phyloP scores from a whole-genome alignment of 2,113 vertebrate genomes.

The Myotis lucifugus region DNA sequence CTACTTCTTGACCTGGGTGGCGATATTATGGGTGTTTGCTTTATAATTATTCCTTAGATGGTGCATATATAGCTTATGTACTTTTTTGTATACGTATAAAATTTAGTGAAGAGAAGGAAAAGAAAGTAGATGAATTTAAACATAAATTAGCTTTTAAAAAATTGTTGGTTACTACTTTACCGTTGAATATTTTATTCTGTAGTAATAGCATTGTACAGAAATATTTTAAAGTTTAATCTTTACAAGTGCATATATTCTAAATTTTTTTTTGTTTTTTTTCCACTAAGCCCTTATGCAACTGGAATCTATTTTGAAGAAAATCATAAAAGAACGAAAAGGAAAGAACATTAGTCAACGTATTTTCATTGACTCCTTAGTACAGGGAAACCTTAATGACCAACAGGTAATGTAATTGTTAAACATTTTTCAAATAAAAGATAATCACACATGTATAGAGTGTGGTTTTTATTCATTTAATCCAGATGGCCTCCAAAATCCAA shows the following conservation, averaged over 20 bases:
- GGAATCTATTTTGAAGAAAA: constrained; percentile 91
- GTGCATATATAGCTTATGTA: not conserved
- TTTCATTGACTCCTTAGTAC: constrained; percentile 92
- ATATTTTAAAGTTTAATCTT: constrained; percentile 18
- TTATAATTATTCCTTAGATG: constrained; percentile 20
- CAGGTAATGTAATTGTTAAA: constrained; percentile 87
- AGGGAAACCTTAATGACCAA: constrained; percentile 91
- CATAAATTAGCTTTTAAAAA: constrained; percentile 17
- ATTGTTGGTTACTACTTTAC: not conserved
- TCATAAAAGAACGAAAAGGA: constrained; percentile 90
- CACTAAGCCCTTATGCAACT: constrained; percentile 91
- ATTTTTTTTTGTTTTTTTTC: constrained; percentile 69
- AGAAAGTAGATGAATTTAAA: constrained; percentile 23
- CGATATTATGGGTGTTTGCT: not conserved
- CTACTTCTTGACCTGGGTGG: not conserved
- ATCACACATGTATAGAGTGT: not conserved
- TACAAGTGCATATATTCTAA: constrained; percentile 53
- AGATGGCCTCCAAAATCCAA: not conserved
- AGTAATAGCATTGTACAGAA: constrained; percentile 11
- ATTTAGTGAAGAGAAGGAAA: constrained; percentile 19
- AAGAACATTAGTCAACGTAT: constrained; percentile 83
- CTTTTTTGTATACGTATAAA: not conserved
- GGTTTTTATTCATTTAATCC: constrained; percentile 19
- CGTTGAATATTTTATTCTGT: constrained; percentile 40
- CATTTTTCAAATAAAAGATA: constrained; percentile 39